Evolutionary conservation across 2,888 invertebrate genomes (phyloP).

Genomic region (Standfussiana lucernea): DNA sequence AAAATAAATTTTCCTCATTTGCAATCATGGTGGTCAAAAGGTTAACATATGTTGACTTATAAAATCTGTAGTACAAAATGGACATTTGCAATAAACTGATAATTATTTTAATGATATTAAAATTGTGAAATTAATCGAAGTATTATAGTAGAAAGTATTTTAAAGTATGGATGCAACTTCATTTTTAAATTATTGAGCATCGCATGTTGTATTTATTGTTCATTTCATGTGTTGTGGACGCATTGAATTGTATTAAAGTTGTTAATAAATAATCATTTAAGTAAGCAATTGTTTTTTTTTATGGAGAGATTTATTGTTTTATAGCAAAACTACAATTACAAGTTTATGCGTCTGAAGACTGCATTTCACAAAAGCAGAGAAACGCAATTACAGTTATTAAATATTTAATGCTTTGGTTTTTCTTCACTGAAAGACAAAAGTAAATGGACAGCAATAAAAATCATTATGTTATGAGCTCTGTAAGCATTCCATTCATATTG

Average conservation of each 20-base stretch:
- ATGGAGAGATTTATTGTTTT: background rate
- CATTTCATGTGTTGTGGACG: conserved; percentile 66
- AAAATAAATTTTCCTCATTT: conserved; percentile 40
- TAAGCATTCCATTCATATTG: background rate
- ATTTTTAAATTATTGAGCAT: conserved; percentile 71
- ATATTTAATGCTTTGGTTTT: background rate
- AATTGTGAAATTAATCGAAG: conserved; percentile 70
- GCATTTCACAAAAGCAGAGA: background rate
- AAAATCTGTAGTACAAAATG: conserved; percentile 65
- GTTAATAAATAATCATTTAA: conserved; percentile 68
- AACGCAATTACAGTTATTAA: conserved; percentile 1
- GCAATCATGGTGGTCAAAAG: conserved; percentile 51
- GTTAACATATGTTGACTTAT: conserved; percentile 36
- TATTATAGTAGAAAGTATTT: conserved; percentile 75
- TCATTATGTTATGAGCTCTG: background rate
- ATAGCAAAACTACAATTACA: background rate
- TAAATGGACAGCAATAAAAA: background rate
- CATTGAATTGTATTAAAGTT: conserved; percentile 66
- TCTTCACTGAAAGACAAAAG: background rate
- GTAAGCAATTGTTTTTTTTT: conserved; percentile 51
- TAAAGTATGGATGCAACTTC: conserved; percentile 61
- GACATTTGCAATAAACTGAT: conserved; percentile 59
- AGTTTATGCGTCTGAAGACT: conserved; percentile 2
- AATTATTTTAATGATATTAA: conserved; percentile 56
- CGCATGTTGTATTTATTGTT: conserved; percentile 74